Base-by-base conservation (phyloP, 2,797 vertebrate genomes). In the Sebastes baramenuke region DNA sequence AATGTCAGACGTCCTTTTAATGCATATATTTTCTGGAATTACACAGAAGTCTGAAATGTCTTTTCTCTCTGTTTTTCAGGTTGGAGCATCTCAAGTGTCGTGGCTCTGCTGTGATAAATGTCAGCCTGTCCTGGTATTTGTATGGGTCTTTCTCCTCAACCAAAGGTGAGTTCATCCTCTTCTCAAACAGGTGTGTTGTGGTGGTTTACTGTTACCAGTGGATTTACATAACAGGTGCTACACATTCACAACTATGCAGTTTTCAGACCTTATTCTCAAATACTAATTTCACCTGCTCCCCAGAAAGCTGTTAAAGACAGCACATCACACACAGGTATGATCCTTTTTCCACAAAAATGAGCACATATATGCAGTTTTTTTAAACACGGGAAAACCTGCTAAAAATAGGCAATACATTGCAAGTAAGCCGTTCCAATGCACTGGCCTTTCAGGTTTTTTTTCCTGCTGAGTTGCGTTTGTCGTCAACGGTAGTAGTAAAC, bases 81-180 rank as follows among this genome's bases (percentile, higher is more conserved):
- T 71, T 71, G 72, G 29, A 70, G 80, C n/a, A 67, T 70, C 74
- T 65, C 69, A 55, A 52, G 79, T 67, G 76, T 84, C 20, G 81
- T 68, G 86, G 83, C 85, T 74, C 77, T 79, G 80, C 8, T 62
- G 86, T 88, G 80, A 89, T 95, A 77, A 79, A 94, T 92, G 91
- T 90, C 80, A 90, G 62, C 83, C 88, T 67, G 77, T 75, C 79
- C 82, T 91, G 92, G 83, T 77, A 83, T 78, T 95, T 95, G 84
- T 86, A 93, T 94, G 94, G 92, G 91, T 90, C 85, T 91, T 90
- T 90, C 79, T 88, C 69, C 78, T 90, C 91, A 87, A 70, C 85
- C 82, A 70, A 91, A 94, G 92, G 94, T 95, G 83, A 92, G 93
- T 86, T 75, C 42, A 16, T 32, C 16, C 54, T 67, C 24, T 78